phyloP scores from a whole-genome alignment of 2,888 invertebrate genomes.

The Flabesymbios commensalis region DNA sequence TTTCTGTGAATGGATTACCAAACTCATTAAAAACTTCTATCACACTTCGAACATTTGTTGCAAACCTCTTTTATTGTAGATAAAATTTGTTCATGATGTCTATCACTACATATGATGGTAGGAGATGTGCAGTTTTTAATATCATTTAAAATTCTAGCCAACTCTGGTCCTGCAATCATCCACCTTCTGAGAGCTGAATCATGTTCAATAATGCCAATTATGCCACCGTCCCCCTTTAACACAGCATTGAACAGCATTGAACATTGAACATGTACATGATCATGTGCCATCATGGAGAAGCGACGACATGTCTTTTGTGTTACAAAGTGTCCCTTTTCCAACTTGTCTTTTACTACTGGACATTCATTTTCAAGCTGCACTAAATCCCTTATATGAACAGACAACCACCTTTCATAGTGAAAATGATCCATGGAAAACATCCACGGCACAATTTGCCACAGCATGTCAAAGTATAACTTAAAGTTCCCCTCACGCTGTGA shows the following conservation, averaged over 20 bases:
- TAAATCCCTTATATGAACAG: background rate
- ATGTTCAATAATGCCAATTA: constrained; percentile 1
- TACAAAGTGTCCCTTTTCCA: background rate
- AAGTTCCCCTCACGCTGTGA: background rate
- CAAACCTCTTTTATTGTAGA: background rate
- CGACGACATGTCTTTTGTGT: background rate
- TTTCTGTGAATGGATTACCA: background rate
- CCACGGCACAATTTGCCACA: background rate
- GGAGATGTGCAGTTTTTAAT: background rate
- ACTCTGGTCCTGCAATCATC: background rate
- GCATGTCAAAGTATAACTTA: background rate
- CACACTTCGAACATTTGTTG: background rate
- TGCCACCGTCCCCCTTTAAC: constrained; percentile 7
- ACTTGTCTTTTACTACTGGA: background rate
- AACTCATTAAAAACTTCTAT: background rate
- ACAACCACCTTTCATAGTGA: constrained; percentile 1
- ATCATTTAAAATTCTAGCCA: background rate
- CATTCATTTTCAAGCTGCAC: background rate
- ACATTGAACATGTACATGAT: constrained; percentile 9
- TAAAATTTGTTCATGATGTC: background rate
- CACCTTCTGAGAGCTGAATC: background rate
- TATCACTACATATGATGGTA: background rate
- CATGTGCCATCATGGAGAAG: constrained; percentile 6
- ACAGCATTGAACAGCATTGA: constrained; percentile 1
- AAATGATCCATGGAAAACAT: constrained; percentile 3